phyloP scores from a whole-genome alignment of 1,140 invertebrate genomes.

The Penaeus japonicus region DNA sequence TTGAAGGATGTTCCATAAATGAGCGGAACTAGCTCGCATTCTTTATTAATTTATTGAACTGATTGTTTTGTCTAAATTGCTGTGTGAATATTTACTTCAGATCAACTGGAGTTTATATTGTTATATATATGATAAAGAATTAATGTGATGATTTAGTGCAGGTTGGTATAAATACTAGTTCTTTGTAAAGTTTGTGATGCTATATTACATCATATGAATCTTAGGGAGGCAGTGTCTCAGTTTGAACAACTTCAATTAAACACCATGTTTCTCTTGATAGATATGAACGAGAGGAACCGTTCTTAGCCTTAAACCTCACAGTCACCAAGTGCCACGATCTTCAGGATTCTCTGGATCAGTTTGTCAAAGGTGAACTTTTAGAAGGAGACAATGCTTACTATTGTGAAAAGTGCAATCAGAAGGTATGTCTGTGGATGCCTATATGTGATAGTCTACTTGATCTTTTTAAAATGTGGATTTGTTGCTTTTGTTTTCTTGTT shows the following conservation, averaged over 20 bases:
- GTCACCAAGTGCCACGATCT: conserved; percentile 69
- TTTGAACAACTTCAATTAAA: background rate
- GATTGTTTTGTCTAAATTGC: no score
- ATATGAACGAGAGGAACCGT: conserved; percentile 70
- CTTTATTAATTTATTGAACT: no score
- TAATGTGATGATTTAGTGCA: no score
- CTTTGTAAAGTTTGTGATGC: background rate
- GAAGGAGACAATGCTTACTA: conserved; percentile 73
- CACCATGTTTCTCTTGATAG: conserved; percentile 59
- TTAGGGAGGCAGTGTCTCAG: background rate
- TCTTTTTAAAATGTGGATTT: background rate
- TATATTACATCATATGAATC: background rate
- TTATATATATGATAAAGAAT: no score
- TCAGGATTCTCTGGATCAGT: conserved; percentile 71
- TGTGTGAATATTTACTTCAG: no score
- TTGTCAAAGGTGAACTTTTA: conserved; percentile 71
- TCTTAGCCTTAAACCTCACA: conserved; percentile 71
- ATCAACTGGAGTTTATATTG: no score
- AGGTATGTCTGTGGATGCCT: conserved; percentile 66
- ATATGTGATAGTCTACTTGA: no score
- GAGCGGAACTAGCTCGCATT: no score
- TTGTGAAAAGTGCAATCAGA: conserved; percentile 72
- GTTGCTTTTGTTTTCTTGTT: no score
- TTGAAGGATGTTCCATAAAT: no score
- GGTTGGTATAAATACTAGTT: no score